Conservation (phyloP, 2,888 invertebrate genomes). For the Lysandra coridon region DNA sequence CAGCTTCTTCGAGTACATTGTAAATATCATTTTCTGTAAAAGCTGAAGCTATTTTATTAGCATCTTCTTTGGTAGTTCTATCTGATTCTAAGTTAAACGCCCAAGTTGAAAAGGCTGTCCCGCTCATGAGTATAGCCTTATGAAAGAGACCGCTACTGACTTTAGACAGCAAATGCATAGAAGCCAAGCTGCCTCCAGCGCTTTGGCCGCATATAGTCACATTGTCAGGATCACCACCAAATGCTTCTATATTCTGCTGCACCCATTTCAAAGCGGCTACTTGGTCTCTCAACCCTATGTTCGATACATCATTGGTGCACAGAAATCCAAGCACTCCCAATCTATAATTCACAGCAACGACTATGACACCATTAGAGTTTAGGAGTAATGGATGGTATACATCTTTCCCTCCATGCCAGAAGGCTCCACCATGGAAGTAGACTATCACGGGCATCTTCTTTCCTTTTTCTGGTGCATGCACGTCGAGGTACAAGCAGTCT, state of each 20-base stretch:
- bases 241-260: conserved; percentile 61
- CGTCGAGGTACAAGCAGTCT: conserved; percentile 24
- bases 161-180: conserved; percentile 64
- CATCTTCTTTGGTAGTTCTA: conserved; percentile 56
- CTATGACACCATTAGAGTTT: conserved; percentile 60
- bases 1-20: conserved; percentile 52
- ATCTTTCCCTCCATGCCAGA: conserved; percentile 67
- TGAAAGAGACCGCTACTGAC: conserved; percentile 64
- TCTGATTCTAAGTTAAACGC: conserved; percentile 61
- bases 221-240: conserved; percentile 72
- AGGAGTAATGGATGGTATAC: conserved; percentile 69
- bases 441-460: conserved; percentile 61
- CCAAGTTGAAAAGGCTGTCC: conserved; percentile 63
- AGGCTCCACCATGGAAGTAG: conserved; percentile 70
- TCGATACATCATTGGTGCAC: conserved; percentile 62
- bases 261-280: conserved; percentile 69
- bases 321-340: conserved; percentile 68
- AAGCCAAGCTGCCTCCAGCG: conserved; percentile 64
- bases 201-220: conserved; percentile 71
- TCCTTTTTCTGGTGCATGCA: conserved; percentile 37
- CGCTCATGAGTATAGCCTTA: conserved; percentile 67
- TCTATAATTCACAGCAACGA: conserved; percentile 65
- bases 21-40: conserved; percentile 51
- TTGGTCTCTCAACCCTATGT: conserved; percentile 70
- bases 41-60: conserved; percentile 53